These are phyloP conservation scores for Heliconius himera DNA, from an alignment of 1,140 invertebrate genomes.

Conservation along the genomic window DNA sequence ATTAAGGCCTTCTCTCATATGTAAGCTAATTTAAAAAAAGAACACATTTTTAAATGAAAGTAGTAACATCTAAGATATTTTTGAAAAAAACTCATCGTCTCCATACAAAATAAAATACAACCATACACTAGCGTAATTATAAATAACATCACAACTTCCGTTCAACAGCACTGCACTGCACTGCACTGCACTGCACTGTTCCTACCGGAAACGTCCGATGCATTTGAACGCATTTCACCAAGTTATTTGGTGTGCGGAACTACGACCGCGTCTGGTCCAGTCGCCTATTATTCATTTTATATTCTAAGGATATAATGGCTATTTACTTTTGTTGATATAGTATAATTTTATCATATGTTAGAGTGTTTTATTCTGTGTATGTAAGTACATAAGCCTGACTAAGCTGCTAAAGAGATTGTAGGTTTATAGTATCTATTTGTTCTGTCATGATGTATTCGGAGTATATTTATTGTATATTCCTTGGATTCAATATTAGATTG, in stretches of 20 bases:
- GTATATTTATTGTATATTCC: no score
- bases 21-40: no score
- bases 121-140: conserved; percentile 9
- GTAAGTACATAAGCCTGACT: no score
- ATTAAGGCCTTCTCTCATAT: no score
- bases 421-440: no score
- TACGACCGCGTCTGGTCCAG: conserved; percentile 12
- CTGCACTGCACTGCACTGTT: conserved; percentile 19
- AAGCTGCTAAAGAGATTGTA: no score
- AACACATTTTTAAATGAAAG: not conserved
- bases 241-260: conserved; percentile 18
- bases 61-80: no score
- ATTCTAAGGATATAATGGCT: conserved; percentile 13
- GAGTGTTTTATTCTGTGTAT: not conserved
- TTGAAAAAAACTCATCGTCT: not conserved
- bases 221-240: conserved; percentile 20
- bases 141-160: conserved; percentile 18
- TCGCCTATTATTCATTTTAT: conserved; percentile 16
- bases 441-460: no score
- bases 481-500: no score
- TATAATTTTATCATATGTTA: not conserved
- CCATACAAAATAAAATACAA: not conserved
- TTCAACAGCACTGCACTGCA: not conserved
- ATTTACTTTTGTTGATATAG: not conserved
- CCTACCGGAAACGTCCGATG: conserved; percentile 19